These are phyloP conservation scores for Sinelater perroti DNA, from an alignment of 2,888 invertebrate species.

Conservation along the genomic window DNA sequence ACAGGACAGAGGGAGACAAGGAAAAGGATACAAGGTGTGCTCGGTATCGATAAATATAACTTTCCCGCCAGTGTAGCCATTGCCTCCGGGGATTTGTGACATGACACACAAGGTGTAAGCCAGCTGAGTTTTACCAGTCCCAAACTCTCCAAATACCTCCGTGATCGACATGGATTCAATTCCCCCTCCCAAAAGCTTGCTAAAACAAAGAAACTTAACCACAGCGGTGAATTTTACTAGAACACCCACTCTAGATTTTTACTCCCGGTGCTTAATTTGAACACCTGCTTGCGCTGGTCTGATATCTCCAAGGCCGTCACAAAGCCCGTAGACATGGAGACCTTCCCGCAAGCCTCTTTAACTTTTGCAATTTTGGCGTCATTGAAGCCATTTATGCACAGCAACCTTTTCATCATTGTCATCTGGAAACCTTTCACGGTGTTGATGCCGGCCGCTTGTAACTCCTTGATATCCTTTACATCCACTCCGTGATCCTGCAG, in stretches of 20 bases:
- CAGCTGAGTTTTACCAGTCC: slow-evolving; percentile 83
- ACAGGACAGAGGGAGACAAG: too few species aligned
- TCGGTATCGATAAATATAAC: slow-evolving; percentile 85
- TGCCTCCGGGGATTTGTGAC: slow-evolving; percentile 74
- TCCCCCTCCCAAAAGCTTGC: slow-evolving; percentile 79
- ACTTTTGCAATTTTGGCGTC: slow-evolving; percentile 82
- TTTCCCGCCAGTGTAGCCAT: slow-evolving; percentile 79
- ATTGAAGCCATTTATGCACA: slow-evolving; percentile 78
- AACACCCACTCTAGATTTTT: slow-evolving; percentile 76
- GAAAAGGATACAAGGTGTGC: slow-evolving; percentile 82
- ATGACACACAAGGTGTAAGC: slow-evolving; percentile 84
- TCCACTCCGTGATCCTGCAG: slow-evolving; percentile 70
- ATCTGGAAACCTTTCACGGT: slow-evolving; percentile 84
- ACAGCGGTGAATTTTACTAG: background rate
- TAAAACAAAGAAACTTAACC: slow-evolving; percentile 52
- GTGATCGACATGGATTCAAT: slow-evolving; percentile 87
- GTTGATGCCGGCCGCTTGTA: slow-evolving; percentile 80
- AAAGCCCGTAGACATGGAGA: slow-evolving; percentile 69
- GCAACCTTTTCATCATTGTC: slow-evolving; percentile 77
- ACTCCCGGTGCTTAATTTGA: slow-evolving; percentile 74
- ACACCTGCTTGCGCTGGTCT: slow-evolving; percentile 75
- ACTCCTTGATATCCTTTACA: slow-evolving; percentile 78
- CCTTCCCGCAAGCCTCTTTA: slow-evolving; percentile 77
- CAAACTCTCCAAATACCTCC: slow-evolving; percentile 84
- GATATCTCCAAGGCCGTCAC: slow-evolving; percentile 79